Evolutionary conservation across 2,797 vertebrate species (phyloP), one percentile per base, ranked within the genome.

Genomic region (Siniperca obscura): DNA sequence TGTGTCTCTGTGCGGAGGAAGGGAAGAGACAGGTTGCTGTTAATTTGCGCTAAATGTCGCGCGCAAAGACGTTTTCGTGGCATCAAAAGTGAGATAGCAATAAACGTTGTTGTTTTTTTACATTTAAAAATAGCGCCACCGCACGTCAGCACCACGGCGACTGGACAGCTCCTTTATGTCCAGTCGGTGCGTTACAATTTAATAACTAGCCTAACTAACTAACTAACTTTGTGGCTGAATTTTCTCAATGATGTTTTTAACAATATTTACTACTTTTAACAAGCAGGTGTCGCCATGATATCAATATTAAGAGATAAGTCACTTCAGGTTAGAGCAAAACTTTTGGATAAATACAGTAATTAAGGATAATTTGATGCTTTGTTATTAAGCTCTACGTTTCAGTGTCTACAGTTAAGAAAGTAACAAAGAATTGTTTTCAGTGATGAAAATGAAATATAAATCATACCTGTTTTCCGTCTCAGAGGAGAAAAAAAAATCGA

Each of bases 391-490:
- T 27, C 2, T 14, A 34, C 0, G 19, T 62, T 50, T 57, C 57
- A 6, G 53, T 30, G 36, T 34, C 22, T 8, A 16, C 2, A 12
- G n/a, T 36, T 27, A 11, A 52, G 17, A 22, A 16, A 10, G 22
- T 25, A 25, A 9, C 40, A 34, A 42, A 21, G 0, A 7, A 46
- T 21, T 0, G 30, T 21, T 0, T 17, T n/a, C 17, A 16, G 14
- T 59, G 44, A n/a, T 57, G 57, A 44, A 70, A 72, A 78, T 27
- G 12, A 50, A 70, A 72, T 60, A 27, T 44, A 3, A 77, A 71
- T 78, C 94, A 36, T 94, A 96, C 95, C 95, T 94, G 83, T 84
- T 89, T 85, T 81, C 70, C 3, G 81, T 86, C 50, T 86, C 86
- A 84, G 70, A 79, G 64, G 57, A 85, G 74, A 81, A 77, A 81